Evolutionary conservation across 2,797 vertebrate species (phyloP).

Genomic region (Lemur catta): DNA sequence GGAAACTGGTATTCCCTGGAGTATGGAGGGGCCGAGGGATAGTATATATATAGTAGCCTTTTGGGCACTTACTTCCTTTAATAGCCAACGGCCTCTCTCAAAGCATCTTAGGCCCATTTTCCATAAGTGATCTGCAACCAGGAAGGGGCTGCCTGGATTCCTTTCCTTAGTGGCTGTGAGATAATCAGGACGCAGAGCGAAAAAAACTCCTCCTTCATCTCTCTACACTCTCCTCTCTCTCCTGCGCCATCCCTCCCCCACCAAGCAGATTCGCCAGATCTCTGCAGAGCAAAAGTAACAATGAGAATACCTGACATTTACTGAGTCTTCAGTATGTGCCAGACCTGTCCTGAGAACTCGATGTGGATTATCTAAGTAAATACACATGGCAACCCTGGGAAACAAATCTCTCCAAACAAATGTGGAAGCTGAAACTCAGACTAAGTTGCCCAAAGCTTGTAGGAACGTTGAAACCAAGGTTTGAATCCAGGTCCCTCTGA

Average conservation of each 20-base stretch:
- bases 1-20: neutral
- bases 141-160: neutral
- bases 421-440: neutral
- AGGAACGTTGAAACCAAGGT: neutral
- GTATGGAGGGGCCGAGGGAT: neutral
- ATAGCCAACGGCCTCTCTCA: neutral
- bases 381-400: neutral
- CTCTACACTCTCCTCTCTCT: neutral
- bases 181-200: neutral
- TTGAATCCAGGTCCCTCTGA: neutral
- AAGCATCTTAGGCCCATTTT: neutral
- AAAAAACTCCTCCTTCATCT: neutral
- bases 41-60: neutral
- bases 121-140: neutral
- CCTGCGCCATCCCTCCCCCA: rapidly evolving
- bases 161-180: neutral
- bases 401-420: neutral
- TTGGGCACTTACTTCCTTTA: neutral
- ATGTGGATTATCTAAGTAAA: neutral
- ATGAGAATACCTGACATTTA: neutral
- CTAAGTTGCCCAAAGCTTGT: neutral
- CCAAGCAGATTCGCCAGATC: neutral
- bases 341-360: neutral
- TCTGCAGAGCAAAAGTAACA: neutral
- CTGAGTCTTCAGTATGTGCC: neutral